A percentile compares a stretch with the other conserved stretches of the same genome.
phyloP scores from a whole-genome alignment of 2,888 invertebrate species.

The Ophion costatus region DNA sequence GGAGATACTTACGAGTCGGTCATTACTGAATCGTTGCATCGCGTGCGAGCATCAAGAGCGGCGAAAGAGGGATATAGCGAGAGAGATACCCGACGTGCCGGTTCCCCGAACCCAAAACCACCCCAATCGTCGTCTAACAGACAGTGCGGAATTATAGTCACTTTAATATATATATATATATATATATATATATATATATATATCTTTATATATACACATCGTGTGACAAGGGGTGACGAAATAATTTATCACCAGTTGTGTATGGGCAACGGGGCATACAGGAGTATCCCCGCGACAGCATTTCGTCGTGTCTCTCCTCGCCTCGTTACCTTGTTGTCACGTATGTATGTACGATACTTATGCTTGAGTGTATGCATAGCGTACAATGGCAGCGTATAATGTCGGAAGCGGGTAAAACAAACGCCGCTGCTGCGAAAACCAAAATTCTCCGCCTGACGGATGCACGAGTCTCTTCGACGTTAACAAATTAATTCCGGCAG shows the following conservation, averaged over 20 bases:
- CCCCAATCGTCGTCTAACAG: slow-evolving; percentile 37
- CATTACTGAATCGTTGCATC: slow-evolving; percentile 57
- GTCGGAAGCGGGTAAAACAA: slow-evolving; percentile 42
- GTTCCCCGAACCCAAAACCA: slow-evolving; percentile 49
- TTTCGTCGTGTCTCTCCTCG: slow-evolving; percentile 44
- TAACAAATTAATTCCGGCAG: slow-evolving; percentile 43
- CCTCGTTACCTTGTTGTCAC: slow-evolving; percentile 57
- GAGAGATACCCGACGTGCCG: slow-evolving; percentile 26
- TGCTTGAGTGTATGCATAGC: slow-evolving; percentile 5
- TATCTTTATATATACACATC: slow-evolving; percentile 2
- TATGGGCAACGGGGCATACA: slow-evolving; percentile 30
- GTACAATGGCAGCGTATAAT: slow-evolving; percentile 19
- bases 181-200: neutral
- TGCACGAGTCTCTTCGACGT: slow-evolving; percentile 39
- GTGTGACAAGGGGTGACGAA: slow-evolving; percentile 51
- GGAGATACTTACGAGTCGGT: slow-evolving; percentile 30
- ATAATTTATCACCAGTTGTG: slow-evolving; percentile 56
- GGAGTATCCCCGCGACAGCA: slow-evolving; percentile 24
- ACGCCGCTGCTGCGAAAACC: slow-evolving; percentile 30
- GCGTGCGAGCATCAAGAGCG: slow-evolving; percentile 47
- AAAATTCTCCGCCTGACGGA: slow-evolving; percentile 37
- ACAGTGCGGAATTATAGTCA: slow-evolving; percentile 49
- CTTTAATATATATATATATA: neutral
- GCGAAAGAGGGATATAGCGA: slow-evolving; percentile 19
- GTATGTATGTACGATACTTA: slow-evolving; percentile 31